Conservation (phyloP, 1,140 invertebrate species). For the Sarcophaga bullata region DNA sequence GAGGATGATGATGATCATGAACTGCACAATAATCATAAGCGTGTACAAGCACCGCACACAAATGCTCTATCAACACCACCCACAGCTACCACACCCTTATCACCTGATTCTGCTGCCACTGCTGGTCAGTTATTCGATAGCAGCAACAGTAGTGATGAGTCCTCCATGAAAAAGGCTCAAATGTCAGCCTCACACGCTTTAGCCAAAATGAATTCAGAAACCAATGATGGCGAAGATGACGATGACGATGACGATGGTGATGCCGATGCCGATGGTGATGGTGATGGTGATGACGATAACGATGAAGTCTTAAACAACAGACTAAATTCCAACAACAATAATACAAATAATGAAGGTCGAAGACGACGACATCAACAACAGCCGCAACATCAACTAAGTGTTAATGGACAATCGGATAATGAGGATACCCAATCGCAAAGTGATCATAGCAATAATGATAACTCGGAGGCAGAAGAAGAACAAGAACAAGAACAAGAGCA, state of each 20-base stretch:
- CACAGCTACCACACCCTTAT: conserved; percentile 58
- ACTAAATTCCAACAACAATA: conserved; percentile 28
- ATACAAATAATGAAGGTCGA: conserved; percentile 45
- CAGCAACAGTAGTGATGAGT: conserved; percentile 62
- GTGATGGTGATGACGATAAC: conserved; percentile 37
- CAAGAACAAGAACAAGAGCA: conserved; percentile 49
- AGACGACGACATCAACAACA: conserved; percentile 19
- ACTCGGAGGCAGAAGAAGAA: conserved; percentile 53
- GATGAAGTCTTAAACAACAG: background rate
- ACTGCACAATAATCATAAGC: conserved; percentile 26
- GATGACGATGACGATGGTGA: conserved; percentile 48
- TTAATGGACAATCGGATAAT: background rate
- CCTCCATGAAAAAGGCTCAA: conserved; percentile 60
- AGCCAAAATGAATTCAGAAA: conserved; percentile 51
- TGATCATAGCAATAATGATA: conserved; percentile 38
- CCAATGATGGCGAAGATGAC: conserved; percentile 32
- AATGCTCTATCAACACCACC: conserved; percentile 56
- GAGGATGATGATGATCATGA: conserved; percentile 45
- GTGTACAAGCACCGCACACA: conserved; percentile 54
- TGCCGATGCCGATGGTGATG: conserved; percentile 27
- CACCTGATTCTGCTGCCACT: conserved; percentile 60
- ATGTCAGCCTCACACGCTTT: conserved; percentile 58
- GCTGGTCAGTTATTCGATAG: conserved; percentile 62
- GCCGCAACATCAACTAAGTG: conserved; percentile 30
- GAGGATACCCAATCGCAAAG: conserved; percentile 12